A percentile compares a stretch with the other conserved stretches of the same genome.
Conservation (phyloP, 2,888 invertebrate genomes). For the Lagria hirta region DNA sequence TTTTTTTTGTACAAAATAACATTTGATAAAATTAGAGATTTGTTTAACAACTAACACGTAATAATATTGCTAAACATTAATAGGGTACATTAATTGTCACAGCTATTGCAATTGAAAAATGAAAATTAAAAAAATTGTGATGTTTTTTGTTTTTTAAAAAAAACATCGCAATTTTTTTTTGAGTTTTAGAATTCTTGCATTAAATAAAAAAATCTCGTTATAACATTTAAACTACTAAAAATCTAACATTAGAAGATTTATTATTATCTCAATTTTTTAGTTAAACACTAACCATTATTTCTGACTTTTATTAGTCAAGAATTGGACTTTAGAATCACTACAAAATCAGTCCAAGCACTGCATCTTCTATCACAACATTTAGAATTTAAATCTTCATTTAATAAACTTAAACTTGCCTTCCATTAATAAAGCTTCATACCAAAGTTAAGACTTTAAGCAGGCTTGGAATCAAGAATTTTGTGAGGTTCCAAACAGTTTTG, state of each 20-base stretch:
- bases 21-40: slow-evolving; percentile 38
- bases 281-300: slow-evolving; percentile 9
- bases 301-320: slow-evolving; percentile 4
- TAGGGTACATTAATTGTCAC: slow-evolving; percentile 37
- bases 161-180: slow-evolving; percentile 32
- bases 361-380: slow-evolving; percentile 45
- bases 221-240: slow-evolving; percentile 33
- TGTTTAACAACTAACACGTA: slow-evolving; percentile 48
- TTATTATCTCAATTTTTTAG: slow-evolving; percentile 16
- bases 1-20: too few species aligned
- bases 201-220: slow-evolving; percentile 32
- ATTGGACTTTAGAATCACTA: slow-evolving; percentile 34
- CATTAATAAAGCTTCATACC: slow-evolving; percentile 20
- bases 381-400: slow-evolving; percentile 37
- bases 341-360: slow-evolving; percentile 34
- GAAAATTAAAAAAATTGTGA: slow-evolving; percentile 13
- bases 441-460: slow-evolving; percentile 11
- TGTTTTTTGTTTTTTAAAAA: slow-evolving; percentile 30
- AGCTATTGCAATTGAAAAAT: slow-evolving; percentile 30
- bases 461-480: slow-evolving; percentile 2
- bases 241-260: slow-evolving; percentile 17
- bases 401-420: slow-evolving; percentile 5
- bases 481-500: slow-evolving; percentile 1
- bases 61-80: slow-evolving; percentile 50
- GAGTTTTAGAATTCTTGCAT: slow-evolving; percentile 15